These are phyloP conservation scores for Zaprionus inermis DNA, from an alignment of 1,140 invertebrate species.

Conservation along the genomic window DNA sequence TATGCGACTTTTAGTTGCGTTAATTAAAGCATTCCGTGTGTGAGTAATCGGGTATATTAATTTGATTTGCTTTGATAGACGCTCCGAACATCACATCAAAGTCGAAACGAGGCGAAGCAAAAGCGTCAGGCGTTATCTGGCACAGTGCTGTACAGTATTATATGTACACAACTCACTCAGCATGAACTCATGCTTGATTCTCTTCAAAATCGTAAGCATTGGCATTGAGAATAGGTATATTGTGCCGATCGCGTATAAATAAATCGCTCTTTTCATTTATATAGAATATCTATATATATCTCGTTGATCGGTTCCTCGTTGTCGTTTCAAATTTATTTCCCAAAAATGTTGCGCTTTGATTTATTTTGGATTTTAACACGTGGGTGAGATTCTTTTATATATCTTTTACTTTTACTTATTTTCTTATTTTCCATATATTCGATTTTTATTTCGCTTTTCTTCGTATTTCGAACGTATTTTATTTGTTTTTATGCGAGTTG, in stretches of 20 bases:
- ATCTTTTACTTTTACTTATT: neutral
- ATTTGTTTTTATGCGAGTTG: neutral
- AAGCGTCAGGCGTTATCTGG: conserved; percentile 59
- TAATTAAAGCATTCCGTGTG: conserved; percentile 64
- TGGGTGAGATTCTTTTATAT: neutral
- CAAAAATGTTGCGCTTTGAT: neutral
- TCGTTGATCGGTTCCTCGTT: neutral
- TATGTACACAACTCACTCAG: conserved; percentile 63
- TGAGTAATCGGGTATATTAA: conserved; percentile 53
- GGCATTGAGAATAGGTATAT: conserved; percentile 30
- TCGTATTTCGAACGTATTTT: neutral
- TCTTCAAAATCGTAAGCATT: conserved; percentile 61
- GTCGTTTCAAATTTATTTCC: neutral
- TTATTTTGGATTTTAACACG: conserved; percentile 2
- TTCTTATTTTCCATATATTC: neutral
- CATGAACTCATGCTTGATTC: conserved; percentile 71
- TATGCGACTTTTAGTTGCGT: conserved; percentile 21
- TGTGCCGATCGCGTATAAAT: conserved; percentile 3
- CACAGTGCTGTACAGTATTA: conserved; percentile 51
- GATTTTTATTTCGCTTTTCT: neutral
- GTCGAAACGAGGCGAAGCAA: conserved; percentile 28
- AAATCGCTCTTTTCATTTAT: conserved; percentile 4
- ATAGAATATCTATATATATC: neutral
- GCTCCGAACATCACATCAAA: conserved; percentile 11
- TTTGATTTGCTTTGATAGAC: conserved; percentile 55